Percentiles rank a stretch among this genome's conserved stretches.
phyloP scores from a whole-genome alignment of 2,113 vertebrate species.

The Ophiodon elongatus region DNA sequence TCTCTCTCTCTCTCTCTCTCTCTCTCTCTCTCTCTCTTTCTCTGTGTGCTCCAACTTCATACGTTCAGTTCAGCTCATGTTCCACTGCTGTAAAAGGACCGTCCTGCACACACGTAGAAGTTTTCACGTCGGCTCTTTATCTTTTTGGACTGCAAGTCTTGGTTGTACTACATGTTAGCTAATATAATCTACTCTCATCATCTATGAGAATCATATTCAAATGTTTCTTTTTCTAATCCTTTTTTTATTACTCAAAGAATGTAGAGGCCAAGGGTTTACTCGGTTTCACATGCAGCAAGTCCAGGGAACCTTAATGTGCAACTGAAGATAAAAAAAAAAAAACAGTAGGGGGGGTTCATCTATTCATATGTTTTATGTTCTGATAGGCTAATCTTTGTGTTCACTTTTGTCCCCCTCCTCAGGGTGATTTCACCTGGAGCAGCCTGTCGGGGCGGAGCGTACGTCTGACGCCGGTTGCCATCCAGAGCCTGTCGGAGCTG shows the following conservation, averaged over 20 bases:
- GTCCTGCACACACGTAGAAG: not conserved
- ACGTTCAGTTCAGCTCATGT: slow-evolving; percentile 1
- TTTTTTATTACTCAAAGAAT: slow-evolving; percentile 5
- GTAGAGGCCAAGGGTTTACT: slow-evolving; percentile 1
- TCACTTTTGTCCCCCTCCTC: not conserved
- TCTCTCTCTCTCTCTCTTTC: too few species aligned
- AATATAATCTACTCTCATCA: not conserved
- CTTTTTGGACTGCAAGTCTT: not conserved
- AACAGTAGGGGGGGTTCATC: not conserved
- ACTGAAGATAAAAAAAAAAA: not conserved
- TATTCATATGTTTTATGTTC: not conserved
- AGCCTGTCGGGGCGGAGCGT: slow-evolving; percentile 95
- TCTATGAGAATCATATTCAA: not conserved
- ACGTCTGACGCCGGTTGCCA: slow-evolving; percentile 89
- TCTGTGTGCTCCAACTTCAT: not conserved
- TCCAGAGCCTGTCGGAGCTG: slow-evolving; percentile 94
- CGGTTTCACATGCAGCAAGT: slow-evolving; percentile 4
- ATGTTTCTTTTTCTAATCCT: not conserved
- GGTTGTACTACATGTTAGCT: not conserved
- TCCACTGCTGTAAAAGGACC: not conserved
- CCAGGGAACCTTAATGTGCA: not conserved
- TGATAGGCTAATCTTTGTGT: not conserved
- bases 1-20: not conserved
- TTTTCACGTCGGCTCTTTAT: not conserved
- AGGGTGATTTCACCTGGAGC: slow-evolving; percentile 98